Base-by-base conservation (phyloP, 2,797 vertebrate species). In the Spondyliosoma cantharus region DNA sequence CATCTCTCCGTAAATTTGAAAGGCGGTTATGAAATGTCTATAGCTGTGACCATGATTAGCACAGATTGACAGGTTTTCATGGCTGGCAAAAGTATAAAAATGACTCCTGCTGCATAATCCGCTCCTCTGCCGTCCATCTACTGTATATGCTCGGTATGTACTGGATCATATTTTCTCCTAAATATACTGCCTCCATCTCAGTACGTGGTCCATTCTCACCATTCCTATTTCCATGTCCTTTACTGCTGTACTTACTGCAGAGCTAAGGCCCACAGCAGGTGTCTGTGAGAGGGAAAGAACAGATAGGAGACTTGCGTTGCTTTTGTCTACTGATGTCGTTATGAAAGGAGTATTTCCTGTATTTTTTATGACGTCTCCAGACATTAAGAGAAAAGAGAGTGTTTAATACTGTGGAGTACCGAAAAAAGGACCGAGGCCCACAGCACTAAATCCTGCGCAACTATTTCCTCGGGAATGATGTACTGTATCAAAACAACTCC, bases 361-460 rank as follows among this genome's bases (percentile, higher is more conserved):
- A 20, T 74, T 32, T 59, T 77, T 75, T 48, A 78, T 48, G 58
- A 56, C 22, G 42, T 53, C 43, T 71, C 22, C n/a, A 62, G 68
- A 81, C 56, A 15, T 27, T 71, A 74, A 76, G 63, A 77, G 59
- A 84, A 79, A 74, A 63, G 7, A 53, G 53, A 32, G 17, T 25
- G 45, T 80, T 74, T 71, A 70, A 79, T 74, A 73, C 9, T 3
- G 25, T 7, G 20, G 11, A 57, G 66, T 43, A 63, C 61, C 52
- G 32, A 37, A 37, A 52, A 64, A 75, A 62, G 19, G 15, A 49
- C 62, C 14, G 2, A 48, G 22, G 32, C 22, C 54, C 22, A 29
- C 24, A 50, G 29, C 58, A 54, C 17, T 76, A 68, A 86, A 82
- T 79, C 53, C 77, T 48, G 70, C 52, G 74, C 29, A 78, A 78